These are phyloP conservation scores for Pachypeltis micranthus DNA, from an alignment of 1,140 invertebrate genomes.

Conservation along the genomic window DNA sequence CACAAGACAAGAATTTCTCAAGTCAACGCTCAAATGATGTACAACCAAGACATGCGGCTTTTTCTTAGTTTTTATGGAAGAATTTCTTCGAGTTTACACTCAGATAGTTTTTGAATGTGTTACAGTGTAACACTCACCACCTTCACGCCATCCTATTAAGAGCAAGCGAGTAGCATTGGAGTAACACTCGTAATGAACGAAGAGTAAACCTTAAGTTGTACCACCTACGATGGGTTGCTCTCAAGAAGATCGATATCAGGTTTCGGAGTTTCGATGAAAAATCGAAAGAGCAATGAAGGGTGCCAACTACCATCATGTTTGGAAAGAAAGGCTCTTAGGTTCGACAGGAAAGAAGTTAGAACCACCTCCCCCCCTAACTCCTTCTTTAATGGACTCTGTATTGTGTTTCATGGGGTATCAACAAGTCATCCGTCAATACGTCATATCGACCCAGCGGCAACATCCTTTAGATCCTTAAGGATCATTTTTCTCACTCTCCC, in stretches of 20 bases:
- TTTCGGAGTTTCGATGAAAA: not conserved
- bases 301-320: slow-evolving; percentile 7
- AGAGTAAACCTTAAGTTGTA: too few species aligned
- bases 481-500: slow-evolving; percentile 7
- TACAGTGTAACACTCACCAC: too few species aligned
- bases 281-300: not conserved
- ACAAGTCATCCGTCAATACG: slow-evolving; percentile 9
- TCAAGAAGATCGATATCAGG: not conserved
- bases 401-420: slow-evolving; percentile 1
- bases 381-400: not conserved
- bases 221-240: too few species aligned
- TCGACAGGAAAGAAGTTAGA: slow-evolving; percentile 1
- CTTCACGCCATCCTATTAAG: too few species aligned
- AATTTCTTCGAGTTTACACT: too few species aligned
- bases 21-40: too few species aligned
- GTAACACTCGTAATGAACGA: too few species aligned
- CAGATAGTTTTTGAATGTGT: too few species aligned
- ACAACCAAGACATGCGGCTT: too few species aligned
- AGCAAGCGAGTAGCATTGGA: too few species aligned
- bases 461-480: not conserved
- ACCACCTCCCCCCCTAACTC: not conserved
- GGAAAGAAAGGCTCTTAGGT: not conserved
- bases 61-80: too few species aligned
- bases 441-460: slow-evolving; percentile 1
- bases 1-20: too few species aligned